phyloP scores from a whole-genome alignment of 2,113 vertebrate genomes.

The Gymnogyps californianus region DNA sequence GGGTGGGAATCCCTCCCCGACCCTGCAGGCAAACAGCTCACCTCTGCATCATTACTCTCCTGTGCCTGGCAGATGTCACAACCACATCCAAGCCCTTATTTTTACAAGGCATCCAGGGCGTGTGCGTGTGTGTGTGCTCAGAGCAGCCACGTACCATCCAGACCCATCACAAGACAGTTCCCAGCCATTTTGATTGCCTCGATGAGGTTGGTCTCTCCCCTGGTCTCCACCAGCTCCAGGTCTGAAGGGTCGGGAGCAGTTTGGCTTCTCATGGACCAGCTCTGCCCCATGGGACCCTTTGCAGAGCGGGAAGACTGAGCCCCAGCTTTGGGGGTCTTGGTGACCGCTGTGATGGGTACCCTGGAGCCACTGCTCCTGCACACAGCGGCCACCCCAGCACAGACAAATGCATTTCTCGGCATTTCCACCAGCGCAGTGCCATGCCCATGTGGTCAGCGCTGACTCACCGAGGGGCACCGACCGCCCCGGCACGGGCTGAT shows the following conservation, averaged over 20 bases:
- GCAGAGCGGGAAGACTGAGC: fast-evolving
- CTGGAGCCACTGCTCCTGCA: neutral
- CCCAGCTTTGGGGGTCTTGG: neutral
- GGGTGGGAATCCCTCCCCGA: slow-evolving; percentile 19
- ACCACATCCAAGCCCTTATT: neutral
- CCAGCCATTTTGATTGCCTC: fast-evolving
- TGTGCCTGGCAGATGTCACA: slow-evolving; percentile 37
- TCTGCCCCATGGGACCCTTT: fast-evolving
- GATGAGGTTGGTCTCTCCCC: fast-evolving
- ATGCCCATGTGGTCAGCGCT: fast-evolving
- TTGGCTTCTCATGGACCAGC: fast-evolving
- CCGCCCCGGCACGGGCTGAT: fast-evolving
- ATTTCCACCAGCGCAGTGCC: fast-evolving
- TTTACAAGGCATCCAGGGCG: slow-evolving; percentile 33
- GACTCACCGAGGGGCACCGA: neutral
- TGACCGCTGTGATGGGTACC: fast-evolving
- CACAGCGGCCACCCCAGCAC: fast-evolving
- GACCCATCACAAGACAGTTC: neutral
- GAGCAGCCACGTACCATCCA: neutral
- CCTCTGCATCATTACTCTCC: slow-evolving; percentile 10
- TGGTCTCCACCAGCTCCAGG: fast-evolving
- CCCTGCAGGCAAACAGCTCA: slow-evolving; percentile 32
- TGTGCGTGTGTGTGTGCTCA: neutral
- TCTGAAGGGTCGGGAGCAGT: fast-evolving
- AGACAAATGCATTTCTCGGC: fast-evolving